These are phyloP conservation scores for Bos indicus DNA, from an alignment of 2,113 vertebrate species.

Conservation along the genomic window DNA sequence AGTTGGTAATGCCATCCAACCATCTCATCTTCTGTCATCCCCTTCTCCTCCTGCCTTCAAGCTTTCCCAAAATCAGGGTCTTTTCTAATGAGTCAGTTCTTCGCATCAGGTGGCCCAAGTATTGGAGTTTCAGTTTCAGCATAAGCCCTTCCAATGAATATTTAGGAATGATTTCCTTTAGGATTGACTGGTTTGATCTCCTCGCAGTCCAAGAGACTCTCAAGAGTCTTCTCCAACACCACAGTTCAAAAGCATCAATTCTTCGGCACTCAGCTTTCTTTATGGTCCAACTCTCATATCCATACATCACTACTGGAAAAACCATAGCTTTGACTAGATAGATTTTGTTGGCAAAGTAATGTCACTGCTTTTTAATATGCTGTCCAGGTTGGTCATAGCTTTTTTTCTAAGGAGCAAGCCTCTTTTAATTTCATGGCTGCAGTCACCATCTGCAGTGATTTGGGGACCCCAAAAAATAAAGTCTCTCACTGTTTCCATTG, in stretches of 20 bases:
- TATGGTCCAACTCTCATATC: not conserved
- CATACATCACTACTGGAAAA: not conserved
- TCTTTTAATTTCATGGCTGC: not conserved
- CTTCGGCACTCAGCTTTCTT: not conserved
- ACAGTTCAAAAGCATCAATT: not conserved
- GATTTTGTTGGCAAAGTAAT: not conserved
- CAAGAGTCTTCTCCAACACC: not conserved
- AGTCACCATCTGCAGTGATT: not conserved
- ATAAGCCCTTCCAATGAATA: not conserved
- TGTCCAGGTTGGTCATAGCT: not conserved
- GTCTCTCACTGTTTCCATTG: not conserved
- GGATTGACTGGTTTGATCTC: not conserved
- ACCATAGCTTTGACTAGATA: not conserved
- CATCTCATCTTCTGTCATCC: not conserved
- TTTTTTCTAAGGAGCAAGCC: not conserved
- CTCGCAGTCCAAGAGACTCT: rapidly evolving
- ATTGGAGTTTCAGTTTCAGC: not conserved
- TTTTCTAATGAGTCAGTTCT: not conserved
- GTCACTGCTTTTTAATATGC: not conserved
- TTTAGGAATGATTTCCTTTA: not conserved
- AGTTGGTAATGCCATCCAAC: not conserved
- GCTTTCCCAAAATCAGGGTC: not conserved
- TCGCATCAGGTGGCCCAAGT: not conserved
- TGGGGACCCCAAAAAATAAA: not conserved
- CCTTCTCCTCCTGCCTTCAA: not conserved